Base-by-base conservation (phyloP, 2,797 vertebrate species). In the Spheniscus humboldti region DNA sequence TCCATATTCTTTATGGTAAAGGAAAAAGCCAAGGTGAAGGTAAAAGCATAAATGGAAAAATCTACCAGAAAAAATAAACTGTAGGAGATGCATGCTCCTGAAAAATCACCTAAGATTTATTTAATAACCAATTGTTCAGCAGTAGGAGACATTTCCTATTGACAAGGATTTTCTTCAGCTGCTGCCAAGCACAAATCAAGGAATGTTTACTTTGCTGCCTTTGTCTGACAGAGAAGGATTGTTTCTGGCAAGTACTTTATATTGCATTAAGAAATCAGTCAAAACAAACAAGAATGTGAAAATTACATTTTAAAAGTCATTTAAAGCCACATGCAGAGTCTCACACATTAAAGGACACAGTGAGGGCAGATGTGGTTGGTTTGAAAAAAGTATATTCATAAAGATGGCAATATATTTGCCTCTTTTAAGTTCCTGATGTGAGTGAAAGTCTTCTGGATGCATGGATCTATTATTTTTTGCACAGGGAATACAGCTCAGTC, bases 241-340 rank as follows among this genome's bases (percentile, higher is more conserved):
- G 25, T 87, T 95, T 86, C 89, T 94, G 64, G 67, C 18, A 66
- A 93, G 27, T 52, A 53, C 45, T 90, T 92, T 60, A 53, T 74
- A 47, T 50, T 90, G 41, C 39, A 72, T 87, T 86, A 68, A 90
- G 69, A 90, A 90, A 94, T 73, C 75, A 66, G 82, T 83, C 91
- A 96, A 95, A 96, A 92, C 81, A 95, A 95, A 94, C 68, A 88
- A 71, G 69, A 80, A 86, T 59, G 64, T 90, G 91, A 88, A 96
- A 96, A 96, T 90, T 83, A 78, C 41, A 66, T 71, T 91, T 94
- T 66, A 64, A 52, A 92, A 91, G 87, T 83, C n/a, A 88, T 75
- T 94, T 86, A 83, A 78, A 86, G 33, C n/a, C n/a, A 52, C 66
- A 47, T 39, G 47, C 62, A 62, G 69, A 66, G 45, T 57, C 60